Percentiles rank a stretch among this genome's conserved stretches.
phyloP scores from a whole-genome alignment of 2,113 vertebrate genomes.

The Ameiurus melas region DNA sequence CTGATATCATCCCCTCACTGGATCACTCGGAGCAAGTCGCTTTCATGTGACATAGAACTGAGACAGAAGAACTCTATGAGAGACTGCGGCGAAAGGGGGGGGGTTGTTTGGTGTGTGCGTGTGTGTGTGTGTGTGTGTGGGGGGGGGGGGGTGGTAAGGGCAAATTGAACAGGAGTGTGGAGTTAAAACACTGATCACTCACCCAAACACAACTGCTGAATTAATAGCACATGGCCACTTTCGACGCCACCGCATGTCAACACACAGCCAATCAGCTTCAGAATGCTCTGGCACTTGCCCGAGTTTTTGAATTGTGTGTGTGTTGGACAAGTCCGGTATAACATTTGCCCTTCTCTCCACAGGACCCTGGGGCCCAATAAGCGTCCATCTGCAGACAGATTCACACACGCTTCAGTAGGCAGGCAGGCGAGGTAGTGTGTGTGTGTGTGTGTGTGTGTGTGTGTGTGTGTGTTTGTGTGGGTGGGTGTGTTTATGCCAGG shows the following conservation, averaged over 20 bases:
- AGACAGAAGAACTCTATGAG: neutral
- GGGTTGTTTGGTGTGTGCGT: neutral
- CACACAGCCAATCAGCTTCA: slow-evolving; percentile 11
- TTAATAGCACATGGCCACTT: slow-evolving; percentile 42
- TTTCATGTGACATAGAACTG: slow-evolving; percentile 58
- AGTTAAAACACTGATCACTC: slow-evolving; percentile 40
- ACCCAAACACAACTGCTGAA: slow-evolving; percentile 23
- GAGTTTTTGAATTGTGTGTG: slow-evolving; percentile 18
- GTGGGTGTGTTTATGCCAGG: slow-evolving; percentile 42
- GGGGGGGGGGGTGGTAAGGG: neutral
- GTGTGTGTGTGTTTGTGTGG: slow-evolving; percentile 54
- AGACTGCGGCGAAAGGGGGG: neutral
- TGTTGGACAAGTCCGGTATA: slow-evolving; percentile 36
- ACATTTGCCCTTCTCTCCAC: slow-evolving; percentile 52
- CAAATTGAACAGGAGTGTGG: slow-evolving; percentile 21
- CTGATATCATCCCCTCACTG: slow-evolving; percentile 22
- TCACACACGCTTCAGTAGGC: slow-evolving; percentile 68
- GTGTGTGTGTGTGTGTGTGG: neutral
- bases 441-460: slow-evolving; percentile 51
- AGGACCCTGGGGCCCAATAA: slow-evolving; percentile 77
- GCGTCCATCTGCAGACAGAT: slow-evolving; percentile 76
- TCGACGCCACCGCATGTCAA: slow-evolving; percentile 32
- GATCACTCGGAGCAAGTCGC: slow-evolving; percentile 59
- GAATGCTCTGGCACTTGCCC: neutral
- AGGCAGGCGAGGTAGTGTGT: slow-evolving; percentile 49